Base-by-base conservation (phyloP, 1,140 invertebrate genomes). In the Tribolium madens region DNA sequence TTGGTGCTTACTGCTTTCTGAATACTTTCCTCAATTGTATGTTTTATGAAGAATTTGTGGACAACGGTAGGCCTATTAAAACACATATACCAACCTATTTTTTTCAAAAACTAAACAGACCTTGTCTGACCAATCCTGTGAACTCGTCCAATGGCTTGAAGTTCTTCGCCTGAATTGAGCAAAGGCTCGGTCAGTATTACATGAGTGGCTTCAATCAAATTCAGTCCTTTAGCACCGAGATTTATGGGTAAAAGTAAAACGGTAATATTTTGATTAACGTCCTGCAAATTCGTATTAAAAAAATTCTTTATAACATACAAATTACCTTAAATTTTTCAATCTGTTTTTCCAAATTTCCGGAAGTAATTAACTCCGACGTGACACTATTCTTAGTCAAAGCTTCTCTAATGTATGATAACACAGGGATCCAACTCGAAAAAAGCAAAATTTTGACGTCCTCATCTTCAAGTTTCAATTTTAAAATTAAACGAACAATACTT, bases 81-180 rank as follows among this genome's bases (percentile, higher is more conserved):
- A 14, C 26, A 33, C 53, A 64, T 10, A 69, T 60, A 64, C 53
- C 6, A 31, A 36, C 6, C 3, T 2, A 5, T 9, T 48, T 36
- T 33, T 21, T 4, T 1, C 2, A 17, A 21, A 48, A 48, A 74
- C 3, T 10, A 36, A 42, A 83, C 79, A 82, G 79, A 90, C 90
- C 88, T 93, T 0, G 89, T 93, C 86, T 96, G 94, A 0, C 94
- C 94, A 80, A 96, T 94, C 36, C 94, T 87, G 86, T 95, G 92
- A 6, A 96, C 88, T 78, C 94, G 86, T 0, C 93, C 93, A 71
- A 96, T 91, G 2, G 94, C 94, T 86, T 96, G 94, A 2, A 91
- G 82, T 81, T 95, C 93, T 78, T 92, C 91, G 1, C 90, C 92
- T 7, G 90, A 89, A 85, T 94, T 93, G 0, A 95, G 85, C 31